Conservation (phyloP, 2,888 invertebrate genomes). For the Mythimna albipuncta region DNA sequence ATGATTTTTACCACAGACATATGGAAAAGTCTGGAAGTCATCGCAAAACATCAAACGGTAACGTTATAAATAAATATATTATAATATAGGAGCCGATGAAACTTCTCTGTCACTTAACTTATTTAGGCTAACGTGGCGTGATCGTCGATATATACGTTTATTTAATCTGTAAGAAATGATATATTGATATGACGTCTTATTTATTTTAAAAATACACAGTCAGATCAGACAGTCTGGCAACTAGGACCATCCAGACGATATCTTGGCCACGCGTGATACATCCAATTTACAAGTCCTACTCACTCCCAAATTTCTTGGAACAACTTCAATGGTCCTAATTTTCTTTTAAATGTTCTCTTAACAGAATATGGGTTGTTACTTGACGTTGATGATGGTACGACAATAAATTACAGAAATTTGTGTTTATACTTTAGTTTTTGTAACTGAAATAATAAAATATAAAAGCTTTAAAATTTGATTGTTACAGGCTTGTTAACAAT, state of each 20-base stretch:
- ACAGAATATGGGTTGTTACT: conserved; percentile 5
- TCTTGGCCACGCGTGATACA: conserved; percentile 61
- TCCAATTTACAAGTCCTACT: conserved; percentile 48
- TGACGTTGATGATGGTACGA: conserved; percentile 20
- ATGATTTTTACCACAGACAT: conserved; percentile 13
- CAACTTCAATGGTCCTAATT: conserved; percentile 29
- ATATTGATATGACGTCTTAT: conserved; percentile 70
- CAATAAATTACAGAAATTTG: conserved; percentile 24
- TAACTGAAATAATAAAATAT: not conserved
- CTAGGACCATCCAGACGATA: conserved; percentile 49
- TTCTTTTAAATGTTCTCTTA: conserved; percentile 14
- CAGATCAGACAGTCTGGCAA: conserved; percentile 75
- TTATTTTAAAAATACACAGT: conserved; percentile 69
- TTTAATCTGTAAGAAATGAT: conserved; percentile 50
- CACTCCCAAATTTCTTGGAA: conserved; percentile 61
- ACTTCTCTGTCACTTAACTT: conserved; percentile 52
- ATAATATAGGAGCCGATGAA: conserved; percentile 45
- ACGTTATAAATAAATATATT: not conserved
- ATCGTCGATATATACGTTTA: conserved; percentile 49
- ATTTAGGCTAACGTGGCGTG: conserved; percentile 52
- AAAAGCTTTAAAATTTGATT: not conserved
- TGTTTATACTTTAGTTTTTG: conserved; percentile 8
- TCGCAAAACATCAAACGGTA: conserved; percentile 43
- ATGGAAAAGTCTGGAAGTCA: conserved; percentile 48
- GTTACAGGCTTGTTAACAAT: not conserved